Evolutionary conservation across 2,888 invertebrate species (phyloP), one percentile per base, ranked within the genome.

Genomic region (Sinohyriopsis cumingii): DNA sequence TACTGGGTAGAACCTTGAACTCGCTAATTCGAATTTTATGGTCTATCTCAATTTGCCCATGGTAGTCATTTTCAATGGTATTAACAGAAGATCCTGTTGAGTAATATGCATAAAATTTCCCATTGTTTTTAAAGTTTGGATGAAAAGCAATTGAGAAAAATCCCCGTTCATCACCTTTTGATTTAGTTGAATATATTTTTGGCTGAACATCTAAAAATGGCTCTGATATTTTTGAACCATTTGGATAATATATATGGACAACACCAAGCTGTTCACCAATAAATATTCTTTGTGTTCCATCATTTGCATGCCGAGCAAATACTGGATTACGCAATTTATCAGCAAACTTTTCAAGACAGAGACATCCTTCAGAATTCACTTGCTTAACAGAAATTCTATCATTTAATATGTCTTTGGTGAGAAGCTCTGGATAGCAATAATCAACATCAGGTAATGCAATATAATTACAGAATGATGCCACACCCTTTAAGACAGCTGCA

Each of bases 401-500:
- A 33, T 75, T 82, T 7, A 86, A 69, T 19, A 81, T 68, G 12
- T 66, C 62, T 69, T 85, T 84, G 4, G 80, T 80, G 33, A 85
- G 67, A 9, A 88, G 71, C 15, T 86, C 85, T 0, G 88, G 88
- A 67, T 82, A 88, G 65, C 89, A 89, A 65, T 88, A 88, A 61
- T 84, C 84, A 9, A 66, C 59, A 68, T 88, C 88, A 7, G 70
- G 53, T 1, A 87, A 69, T 7, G 61, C 59, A 4, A 80, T 73
- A 1, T 67, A 28, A 5, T 74, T 24, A 69, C 87, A 88, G 72
- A 89, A 88, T 5, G 63, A 65, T 0, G 54, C 22, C 15, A 68
- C 67, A 15, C 68, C 70, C 33, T 60, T 53, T 15, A 22, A 59
- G 0, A 72, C 59, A 1, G 67, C 63, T 45, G 55, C 22, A 56